These are phyloP conservation scores for Spea bombifrons DNA, from an alignment of 2,113 vertebrate genomes.

Conservation along the genomic window DNA sequence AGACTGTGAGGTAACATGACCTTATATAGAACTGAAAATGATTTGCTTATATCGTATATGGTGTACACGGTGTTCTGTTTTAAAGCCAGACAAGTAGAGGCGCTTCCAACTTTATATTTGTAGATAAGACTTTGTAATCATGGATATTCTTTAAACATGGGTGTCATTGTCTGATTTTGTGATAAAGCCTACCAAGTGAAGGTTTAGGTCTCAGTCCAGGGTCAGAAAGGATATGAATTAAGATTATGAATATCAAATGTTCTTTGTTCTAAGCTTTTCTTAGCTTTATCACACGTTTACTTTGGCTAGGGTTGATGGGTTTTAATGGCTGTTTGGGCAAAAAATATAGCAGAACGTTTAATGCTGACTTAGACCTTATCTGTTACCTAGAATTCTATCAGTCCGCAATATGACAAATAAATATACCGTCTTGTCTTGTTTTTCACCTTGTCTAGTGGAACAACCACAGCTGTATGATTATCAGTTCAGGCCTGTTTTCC, in stretches of 20 bases:
- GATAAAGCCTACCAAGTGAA: background rate
- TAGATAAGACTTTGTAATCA: background rate
- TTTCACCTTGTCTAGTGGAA: background rate
- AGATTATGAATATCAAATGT: background rate
- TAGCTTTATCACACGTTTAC: background rate
- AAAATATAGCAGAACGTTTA: background rate
- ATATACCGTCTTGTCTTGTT: background rate
- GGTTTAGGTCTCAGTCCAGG: background rate
- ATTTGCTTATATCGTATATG: too few species aligned
- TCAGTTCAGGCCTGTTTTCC: too few species aligned
- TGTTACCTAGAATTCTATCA: background rate
- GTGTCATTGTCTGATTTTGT: background rate
- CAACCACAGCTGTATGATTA: background rate
- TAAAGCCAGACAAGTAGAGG: background rate
- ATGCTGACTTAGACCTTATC: background rate
- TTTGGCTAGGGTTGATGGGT: background rate
- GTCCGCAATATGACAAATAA: background rate
- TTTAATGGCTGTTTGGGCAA: background rate
- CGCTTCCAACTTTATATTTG: background rate
- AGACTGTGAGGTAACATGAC: too few species aligned
- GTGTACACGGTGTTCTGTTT: too few species aligned
- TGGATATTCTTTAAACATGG: background rate
- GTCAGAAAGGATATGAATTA: background rate
- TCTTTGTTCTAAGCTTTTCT: background rate
- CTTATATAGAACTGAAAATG: too few species aligned